Conservation (phyloP, 2,797 vertebrate species). For the Etheostoma perlongum region DNA sequence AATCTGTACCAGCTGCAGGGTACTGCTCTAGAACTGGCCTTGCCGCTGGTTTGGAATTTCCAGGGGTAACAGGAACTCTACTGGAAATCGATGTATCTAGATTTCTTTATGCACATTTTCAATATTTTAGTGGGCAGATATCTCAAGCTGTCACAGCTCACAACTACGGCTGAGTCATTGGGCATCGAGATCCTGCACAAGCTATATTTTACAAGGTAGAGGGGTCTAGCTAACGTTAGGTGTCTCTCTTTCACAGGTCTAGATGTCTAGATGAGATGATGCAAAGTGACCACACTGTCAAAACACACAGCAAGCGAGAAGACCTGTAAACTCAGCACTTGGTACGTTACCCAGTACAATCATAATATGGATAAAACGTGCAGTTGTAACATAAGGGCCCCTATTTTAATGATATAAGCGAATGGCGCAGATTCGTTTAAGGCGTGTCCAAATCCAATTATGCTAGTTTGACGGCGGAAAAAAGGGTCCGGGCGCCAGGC, state of each 20-base stretch:
- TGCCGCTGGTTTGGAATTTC: not conserved
- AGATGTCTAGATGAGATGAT: not conserved
- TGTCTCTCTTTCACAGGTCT: not conserved
- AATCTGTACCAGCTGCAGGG: constrained; percentile 11
- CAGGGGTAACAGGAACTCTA: not conserved
- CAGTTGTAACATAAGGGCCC: not conserved
- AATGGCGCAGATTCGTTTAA: too few relatives aligned
- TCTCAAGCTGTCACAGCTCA: not conserved
- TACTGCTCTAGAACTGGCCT: constrained; percentile 14
- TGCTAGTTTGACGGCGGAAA: too few relatives aligned
- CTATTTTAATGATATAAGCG: too few relatives aligned
- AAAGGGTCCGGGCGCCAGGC: too few relatives aligned
- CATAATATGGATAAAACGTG: not conserved
- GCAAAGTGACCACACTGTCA: not conserved
- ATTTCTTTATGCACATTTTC: not conserved
- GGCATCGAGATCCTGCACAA: not conserved
- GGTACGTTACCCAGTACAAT: not conserved
- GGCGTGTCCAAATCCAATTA: too few relatives aligned
- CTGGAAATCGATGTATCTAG: not conserved
- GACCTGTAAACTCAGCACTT: not conserved
- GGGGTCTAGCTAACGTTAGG: not conserved
- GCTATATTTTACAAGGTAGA: not conserved
- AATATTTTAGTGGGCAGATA: not conserved
- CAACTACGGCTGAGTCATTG: not conserved
- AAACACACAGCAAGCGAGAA: not conserved